These are phyloP conservation scores for Halcyon smyrnensis DNA, from an alignment of 2,797 vertebrate genomes.

Conservation along the genomic window DNA sequence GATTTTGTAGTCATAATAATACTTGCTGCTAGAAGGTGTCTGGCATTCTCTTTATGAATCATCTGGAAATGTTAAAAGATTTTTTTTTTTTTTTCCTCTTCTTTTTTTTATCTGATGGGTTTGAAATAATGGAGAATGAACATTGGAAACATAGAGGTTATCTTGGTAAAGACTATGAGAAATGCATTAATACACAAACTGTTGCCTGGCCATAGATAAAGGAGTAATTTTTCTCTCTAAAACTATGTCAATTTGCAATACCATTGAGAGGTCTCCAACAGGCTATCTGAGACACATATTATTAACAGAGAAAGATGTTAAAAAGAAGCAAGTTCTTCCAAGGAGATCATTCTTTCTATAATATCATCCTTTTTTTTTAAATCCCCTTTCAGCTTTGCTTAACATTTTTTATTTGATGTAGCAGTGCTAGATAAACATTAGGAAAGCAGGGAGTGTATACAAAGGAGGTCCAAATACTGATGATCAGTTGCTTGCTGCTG, in stretches of 20 bases:
- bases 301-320: neutral
- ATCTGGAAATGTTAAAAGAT: neutral
- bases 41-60: neutral
- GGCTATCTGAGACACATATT: neutral
- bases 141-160: neutral
- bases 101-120: neutral
- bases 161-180: neutral
- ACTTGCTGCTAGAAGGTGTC: neutral
- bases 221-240: neutral
- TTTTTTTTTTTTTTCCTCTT: no score
- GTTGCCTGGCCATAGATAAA: neutral
- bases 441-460: neutral
- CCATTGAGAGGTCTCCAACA: neutral
- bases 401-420: neutral
- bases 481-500: neutral
- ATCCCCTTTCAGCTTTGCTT: neutral
- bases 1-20: neutral
- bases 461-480: neutral
- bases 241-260: neutral
- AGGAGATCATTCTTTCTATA: neutral
- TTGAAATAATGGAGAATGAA: neutral
- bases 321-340: neutral
- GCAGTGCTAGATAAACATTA: neutral
- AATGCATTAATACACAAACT: neutral
- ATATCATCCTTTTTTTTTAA: neutral